These are phyloP conservation scores for Poicephalus gulielmi DNA, from an alignment of 2,113 vertebrate genomes.

Conservation along the genomic window DNA sequence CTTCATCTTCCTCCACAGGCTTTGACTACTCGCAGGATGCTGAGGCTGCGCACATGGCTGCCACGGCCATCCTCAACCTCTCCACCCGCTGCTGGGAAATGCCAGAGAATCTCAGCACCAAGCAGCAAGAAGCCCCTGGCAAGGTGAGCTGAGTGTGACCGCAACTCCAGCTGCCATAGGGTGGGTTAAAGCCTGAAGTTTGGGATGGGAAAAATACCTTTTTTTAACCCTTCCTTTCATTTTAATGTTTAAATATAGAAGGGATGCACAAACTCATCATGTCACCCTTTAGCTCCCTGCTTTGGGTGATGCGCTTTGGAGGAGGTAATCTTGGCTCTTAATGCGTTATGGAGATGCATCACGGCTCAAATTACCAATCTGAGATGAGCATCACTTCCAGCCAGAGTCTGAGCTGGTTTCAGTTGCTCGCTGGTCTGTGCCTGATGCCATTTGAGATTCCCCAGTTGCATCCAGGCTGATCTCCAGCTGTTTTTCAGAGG, in stretches of 20 bases:
- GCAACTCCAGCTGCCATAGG: background rate
- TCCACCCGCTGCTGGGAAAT: slow-evolving; percentile 98
- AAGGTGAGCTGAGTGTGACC: slow-evolving; percentile 74
- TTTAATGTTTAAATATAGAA: background rate
- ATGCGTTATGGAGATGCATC: background rate
- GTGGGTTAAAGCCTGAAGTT: background rate
- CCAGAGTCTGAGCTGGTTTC: background rate
- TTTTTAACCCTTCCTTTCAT: background rate
- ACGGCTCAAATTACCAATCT: background rate
- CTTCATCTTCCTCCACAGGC: slow-evolving; percentile 82
- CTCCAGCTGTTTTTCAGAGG: background rate
- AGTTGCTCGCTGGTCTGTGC: background rate
- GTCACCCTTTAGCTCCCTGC: rapidly evolving
- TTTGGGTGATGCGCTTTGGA: background rate
- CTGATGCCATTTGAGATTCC: background rate
- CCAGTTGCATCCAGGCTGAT: background rate
- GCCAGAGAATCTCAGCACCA: slow-evolving; percentile 96
- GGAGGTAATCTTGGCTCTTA: background rate
- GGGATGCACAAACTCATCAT: background rate
- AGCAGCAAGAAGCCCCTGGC: slow-evolving; percentile 80
- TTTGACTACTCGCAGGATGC: slow-evolving; percentile 96
- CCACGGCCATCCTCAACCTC: slow-evolving; percentile 97
- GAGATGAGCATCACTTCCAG: background rate
- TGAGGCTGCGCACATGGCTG: slow-evolving; percentile 97
- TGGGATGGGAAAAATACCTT: background rate